Base-by-base conservation (phyloP, 2,888 invertebrate species). In the Drosophila affinis region DNA sequence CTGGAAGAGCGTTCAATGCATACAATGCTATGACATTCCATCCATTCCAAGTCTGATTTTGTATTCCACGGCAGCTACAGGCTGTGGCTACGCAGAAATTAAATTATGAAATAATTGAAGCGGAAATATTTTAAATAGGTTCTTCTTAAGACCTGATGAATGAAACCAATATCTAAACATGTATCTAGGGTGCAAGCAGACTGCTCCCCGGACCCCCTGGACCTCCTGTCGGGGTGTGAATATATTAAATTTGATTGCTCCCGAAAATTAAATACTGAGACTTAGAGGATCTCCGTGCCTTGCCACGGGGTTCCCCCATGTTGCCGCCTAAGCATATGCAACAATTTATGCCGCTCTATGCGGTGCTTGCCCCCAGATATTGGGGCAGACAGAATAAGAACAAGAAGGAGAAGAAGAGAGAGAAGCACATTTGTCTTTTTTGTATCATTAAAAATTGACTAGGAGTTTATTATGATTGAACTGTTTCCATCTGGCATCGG, bases 381-480 rank as follows among this genome's bases (percentile, higher is more conserved):
- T 12, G 4, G 9, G 10, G 10, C 0, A 14, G 49, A 62, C 21
- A 39, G 10, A 18, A 18, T 21, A 1, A 21, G 21, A 18, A 18
- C 29, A 1, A 21, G 21, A 21, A 21, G 21, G 0, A 21, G 21
- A 21, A 21, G 21, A 21, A 10, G 24, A 14, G 18, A 53, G 24
- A 27, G 21, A 10, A 29, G 39, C 27, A 65, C 65, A 67, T 67
- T 67, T 68, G 56, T 67, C 49, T 53, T 61, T 63, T 62, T 79
- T 59, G 63, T 68, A 69, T 74, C 77, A 77, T 87, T 81, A 73
- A 82, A 85, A 85, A 79, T 79, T 62, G 68, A 79, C 81, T 77
- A 60, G 39, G 67, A 79, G 76, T 78, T 87, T 87, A 87, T 87
- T 84, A 87, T 87, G 88, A 84, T 84, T 84, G 82, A 84, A 79